A percentile compares a stretch with the other conserved stretches of the same genome.
Conservation (phyloP, 2,888 invertebrate species). For the Macrosiphum euphorbiae region DNA sequence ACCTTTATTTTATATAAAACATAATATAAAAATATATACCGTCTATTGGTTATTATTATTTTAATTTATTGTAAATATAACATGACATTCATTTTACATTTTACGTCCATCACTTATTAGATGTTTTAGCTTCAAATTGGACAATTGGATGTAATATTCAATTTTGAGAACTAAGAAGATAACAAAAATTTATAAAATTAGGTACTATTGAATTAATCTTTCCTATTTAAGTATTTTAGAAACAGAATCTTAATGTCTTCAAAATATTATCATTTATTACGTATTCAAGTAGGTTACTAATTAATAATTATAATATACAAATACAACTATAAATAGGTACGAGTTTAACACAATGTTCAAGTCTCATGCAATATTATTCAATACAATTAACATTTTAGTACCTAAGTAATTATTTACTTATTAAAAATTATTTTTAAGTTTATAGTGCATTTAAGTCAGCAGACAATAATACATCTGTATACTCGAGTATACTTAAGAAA, state of each 20-base stretch:
- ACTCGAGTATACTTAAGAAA: conserved; percentile 41
- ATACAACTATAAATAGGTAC: too few relatives aligned
- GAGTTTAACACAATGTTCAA: too few relatives aligned
- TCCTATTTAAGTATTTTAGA: not conserved
- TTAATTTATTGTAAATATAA: not conserved
- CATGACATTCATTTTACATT: not conserved
- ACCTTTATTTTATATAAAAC: not conserved
- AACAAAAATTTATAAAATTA: not conserved
- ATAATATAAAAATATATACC: too few relatives aligned
- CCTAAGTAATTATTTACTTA: too few relatives aligned
- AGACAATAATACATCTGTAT: not conserved
- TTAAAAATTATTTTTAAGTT: too few relatives aligned
- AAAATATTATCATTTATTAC: too few relatives aligned
- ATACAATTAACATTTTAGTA: too few relatives aligned
- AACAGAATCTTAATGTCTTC: too few relatives aligned
- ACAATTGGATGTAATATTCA: not conserved
- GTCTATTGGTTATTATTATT: not conserved
- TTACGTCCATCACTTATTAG: not conserved
- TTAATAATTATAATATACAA: too few relatives aligned
- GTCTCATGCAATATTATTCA: too few relatives aligned
- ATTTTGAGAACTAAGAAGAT: not conserved
- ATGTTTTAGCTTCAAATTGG: not conserved
- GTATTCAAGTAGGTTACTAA: too few relatives aligned
- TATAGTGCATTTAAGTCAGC: not conserved
- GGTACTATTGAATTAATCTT: not conserved